Evolutionary conservation across 2,113 vertebrate species (phyloP).

Genomic region (Gorsachius goisagi): DNA sequence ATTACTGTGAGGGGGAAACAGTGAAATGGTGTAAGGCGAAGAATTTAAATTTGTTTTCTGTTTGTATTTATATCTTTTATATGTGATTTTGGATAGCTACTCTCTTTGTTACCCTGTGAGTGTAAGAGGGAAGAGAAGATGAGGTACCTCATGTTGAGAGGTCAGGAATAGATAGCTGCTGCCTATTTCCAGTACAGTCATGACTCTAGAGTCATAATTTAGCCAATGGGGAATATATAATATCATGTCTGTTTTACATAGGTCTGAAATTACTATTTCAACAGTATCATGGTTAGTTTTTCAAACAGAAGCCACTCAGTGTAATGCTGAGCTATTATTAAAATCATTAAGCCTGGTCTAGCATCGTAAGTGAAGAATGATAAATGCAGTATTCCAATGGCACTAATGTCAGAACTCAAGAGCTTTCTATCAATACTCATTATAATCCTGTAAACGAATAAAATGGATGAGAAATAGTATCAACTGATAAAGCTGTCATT

Average conservation of each 20-base stretch:
- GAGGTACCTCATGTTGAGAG: not conserved
- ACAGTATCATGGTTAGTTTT: not conserved
- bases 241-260: not conserved
- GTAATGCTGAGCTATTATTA: not conserved
- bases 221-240: not conserved
- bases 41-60: not conserved
- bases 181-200: not conserved
- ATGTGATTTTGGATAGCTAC: not conserved
- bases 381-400: not conserved
- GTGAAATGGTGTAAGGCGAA: not conserved
- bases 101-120: not conserved
- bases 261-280: not conserved
- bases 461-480: not conserved
- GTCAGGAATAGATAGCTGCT: not conserved
- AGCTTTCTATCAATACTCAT: not conserved
- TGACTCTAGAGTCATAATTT: not conserved
- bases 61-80: not conserved
- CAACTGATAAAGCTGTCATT: not conserved
- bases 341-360: not conserved
- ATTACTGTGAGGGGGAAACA: not conserved
- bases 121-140: not conserved
- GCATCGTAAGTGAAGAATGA: not conserved
- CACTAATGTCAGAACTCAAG: not conserved
- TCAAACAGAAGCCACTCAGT: not conserved
- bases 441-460: not conserved